Conservation (phyloP, 92 coral and sea anemone species). For the Blastomussa wellsi region DNA sequence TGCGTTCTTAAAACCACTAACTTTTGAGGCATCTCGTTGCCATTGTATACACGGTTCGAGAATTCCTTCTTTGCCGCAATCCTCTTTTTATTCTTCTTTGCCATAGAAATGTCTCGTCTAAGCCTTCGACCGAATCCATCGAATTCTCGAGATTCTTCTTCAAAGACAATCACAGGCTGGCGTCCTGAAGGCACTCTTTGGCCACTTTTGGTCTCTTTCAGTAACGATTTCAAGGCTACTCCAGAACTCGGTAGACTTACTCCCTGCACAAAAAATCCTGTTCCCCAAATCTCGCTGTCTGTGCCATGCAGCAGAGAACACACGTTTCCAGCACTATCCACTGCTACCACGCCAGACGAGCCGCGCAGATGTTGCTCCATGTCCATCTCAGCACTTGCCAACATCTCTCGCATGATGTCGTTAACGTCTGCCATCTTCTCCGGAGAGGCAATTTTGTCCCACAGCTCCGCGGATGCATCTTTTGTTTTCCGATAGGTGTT, state of each 20-base stretch:
- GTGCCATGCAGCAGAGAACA: constrained; percentile 91
- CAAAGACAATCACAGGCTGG: constrained; percentile 81
- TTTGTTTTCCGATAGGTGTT: constrained; percentile 57
- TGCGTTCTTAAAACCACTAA: constrained; percentile 31
- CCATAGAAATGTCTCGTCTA: constrained; percentile 5
- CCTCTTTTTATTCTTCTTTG: background rate
- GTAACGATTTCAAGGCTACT: constrained; percentile 58
- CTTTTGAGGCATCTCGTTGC: background rate
- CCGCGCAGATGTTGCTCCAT: constrained; percentile 43
- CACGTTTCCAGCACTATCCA: constrained; percentile 86
- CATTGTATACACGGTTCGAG: background rate
- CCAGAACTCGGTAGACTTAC: constrained; percentile 89
- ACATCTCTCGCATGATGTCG: constrained; percentile 67
- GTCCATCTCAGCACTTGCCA: constrained; percentile 45
- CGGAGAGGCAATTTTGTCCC: constrained; percentile 63
- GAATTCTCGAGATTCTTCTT: constrained; percentile 31
- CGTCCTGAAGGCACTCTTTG: constrained; percentile 73
- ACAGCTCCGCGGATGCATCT: constrained; percentile 60
- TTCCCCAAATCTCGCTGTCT: constrained; percentile 87
- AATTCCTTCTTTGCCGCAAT: background rate
- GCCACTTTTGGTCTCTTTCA: constrained; percentile 61
- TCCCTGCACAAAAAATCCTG: constrained; percentile 92
- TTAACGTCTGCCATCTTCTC: constrained; percentile 60
- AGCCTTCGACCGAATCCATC: constrained; percentile 30
- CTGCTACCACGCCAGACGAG: constrained; percentile 82